These are phyloP conservation scores for Sepiola atlantica DNA, from an alignment of 2,888 invertebrate species.

Conservation along the genomic window DNA sequence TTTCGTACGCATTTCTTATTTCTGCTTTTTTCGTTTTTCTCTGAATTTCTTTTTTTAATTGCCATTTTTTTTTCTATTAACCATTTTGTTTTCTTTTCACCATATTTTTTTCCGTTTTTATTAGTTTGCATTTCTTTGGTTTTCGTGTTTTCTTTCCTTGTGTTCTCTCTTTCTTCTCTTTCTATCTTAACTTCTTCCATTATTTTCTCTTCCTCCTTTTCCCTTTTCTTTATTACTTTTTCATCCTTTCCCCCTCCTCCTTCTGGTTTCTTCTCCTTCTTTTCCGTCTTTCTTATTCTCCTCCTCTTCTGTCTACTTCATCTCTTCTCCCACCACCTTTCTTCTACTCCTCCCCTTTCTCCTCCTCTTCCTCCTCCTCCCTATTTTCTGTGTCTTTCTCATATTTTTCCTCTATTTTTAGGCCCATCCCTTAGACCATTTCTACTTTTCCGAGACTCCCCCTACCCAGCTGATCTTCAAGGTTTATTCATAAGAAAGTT, in stretches of 20 bases:
- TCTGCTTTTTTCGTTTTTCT: no score
- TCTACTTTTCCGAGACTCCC: not conserved
- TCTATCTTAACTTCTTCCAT: not conserved
- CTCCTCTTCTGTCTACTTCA: not conserved
- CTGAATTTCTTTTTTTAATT: no score
- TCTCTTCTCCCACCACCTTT: no score
- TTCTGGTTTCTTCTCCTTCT: fast-evolving
- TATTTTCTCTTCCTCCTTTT: not conserved
- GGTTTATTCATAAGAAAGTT: not conserved
- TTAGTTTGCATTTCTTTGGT: not conserved
- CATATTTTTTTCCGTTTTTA: not conserved
- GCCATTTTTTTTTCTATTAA: not conserved
- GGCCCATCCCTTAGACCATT: no score
- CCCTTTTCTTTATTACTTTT: not conserved
- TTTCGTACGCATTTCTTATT: no score
- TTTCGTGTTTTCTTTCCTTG: not conserved
- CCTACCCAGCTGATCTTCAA: not conserved
- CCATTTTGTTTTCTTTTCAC: not conserved
- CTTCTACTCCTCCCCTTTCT: fast-evolving
- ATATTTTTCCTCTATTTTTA: not conserved
- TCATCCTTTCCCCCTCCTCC: not conserved
- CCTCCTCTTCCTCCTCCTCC: not conserved
- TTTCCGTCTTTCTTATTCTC: not conserved
- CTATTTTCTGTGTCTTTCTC: not conserved
- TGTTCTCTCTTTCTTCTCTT: not conserved